Evolutionary conservation across 2,797 vertebrate species (phyloP), one percentile per base, ranked within the genome.

Genomic region (Aplochiton taeniatus): DNA sequence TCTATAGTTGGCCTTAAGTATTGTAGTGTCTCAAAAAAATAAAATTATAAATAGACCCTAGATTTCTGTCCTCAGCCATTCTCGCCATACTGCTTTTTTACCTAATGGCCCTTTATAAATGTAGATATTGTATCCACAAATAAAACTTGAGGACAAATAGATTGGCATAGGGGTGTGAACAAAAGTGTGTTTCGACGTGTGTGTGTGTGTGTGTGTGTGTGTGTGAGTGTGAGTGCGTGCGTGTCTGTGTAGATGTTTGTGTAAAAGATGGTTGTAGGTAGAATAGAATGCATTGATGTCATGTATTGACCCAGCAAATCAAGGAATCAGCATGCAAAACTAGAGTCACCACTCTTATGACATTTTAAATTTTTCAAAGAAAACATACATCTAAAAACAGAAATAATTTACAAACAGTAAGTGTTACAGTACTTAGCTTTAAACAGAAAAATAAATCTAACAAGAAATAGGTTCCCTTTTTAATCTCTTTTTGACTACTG

Each of bases 391-490:
- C 31, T 20, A 16, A 69, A 77, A 77, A 79, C 42, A 51, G 48
- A 81, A 60, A 63, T 49, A 79, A 75, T 75, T 72, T 77, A 77
- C 63, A 73, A 11, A 73, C 68, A 56, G 59, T 8, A 62, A 61
- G 59, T 76, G 68, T 75, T 69, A 70, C 74, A 74, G 66, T 76
- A 80, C 83, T 81, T 83, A 85, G 73, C 81, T 86, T 86, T 80
- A 77, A 82, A 79, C 62, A 62, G 41, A 75, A 57, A 70, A 66
- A 58, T n/a, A 74, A 59, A 72, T 80, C 74, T 66, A 69, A 71
- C 62, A 73, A 71, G 52, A 75, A 73, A 51, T 59, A 16, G 79
- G 60, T 54, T 70, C 63, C 59, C 59, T 83, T 57, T 65, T 81
- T 74, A 70, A 70, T 73, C 73, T 77, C 52, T 12, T 53, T 81